These are phyloP conservation scores for Muscidifurax raptorellus DNA, from an alignment of 1,140 invertebrate species.

Conservation along the genomic window DNA sequence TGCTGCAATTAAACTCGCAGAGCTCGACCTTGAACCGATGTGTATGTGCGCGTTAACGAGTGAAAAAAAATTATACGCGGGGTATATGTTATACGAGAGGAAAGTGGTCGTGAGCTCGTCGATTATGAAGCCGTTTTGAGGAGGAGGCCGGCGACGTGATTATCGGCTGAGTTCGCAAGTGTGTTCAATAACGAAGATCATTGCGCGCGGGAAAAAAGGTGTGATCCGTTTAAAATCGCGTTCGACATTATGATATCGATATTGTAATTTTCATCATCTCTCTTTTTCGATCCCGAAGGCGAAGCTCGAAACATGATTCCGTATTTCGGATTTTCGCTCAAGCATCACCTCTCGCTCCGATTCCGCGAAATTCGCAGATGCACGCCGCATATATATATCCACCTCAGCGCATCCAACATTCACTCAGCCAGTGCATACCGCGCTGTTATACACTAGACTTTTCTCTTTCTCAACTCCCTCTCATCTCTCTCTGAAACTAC, in stretches of 20 bases:
- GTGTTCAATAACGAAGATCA: not conserved
- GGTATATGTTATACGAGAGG: not conserved
- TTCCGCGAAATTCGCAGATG: too few species aligned
- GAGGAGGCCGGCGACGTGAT: not conserved
- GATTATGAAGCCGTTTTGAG: not conserved
- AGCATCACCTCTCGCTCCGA: too few species aligned
- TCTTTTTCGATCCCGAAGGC: too few species aligned
- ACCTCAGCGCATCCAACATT: not conserved
- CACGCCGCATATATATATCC: too few species aligned
- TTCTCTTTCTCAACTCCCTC: too few species aligned
- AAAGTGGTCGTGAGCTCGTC: not conserved
- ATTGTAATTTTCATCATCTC: too few species aligned
- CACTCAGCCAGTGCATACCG: not conserved
- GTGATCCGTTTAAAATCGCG: too few species aligned
- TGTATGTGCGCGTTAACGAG: not conserved
- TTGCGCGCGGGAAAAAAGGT: not conserved
- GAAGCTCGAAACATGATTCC: too few species aligned
- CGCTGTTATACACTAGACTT: not conserved
- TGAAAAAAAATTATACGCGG: not conserved
- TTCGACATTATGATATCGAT: not conserved
- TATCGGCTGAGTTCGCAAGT: not conserved
- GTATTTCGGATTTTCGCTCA: too few species aligned
- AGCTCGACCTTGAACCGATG: not conserved
- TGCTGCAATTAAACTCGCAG: conserved; percentile 7
- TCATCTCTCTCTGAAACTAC: not conserved